Evolutionary conservation across 2,888 invertebrate genomes (phyloP), one percentile per base, ranked within the genome.

Genomic region (Cosmopolites sordidus): DNA sequence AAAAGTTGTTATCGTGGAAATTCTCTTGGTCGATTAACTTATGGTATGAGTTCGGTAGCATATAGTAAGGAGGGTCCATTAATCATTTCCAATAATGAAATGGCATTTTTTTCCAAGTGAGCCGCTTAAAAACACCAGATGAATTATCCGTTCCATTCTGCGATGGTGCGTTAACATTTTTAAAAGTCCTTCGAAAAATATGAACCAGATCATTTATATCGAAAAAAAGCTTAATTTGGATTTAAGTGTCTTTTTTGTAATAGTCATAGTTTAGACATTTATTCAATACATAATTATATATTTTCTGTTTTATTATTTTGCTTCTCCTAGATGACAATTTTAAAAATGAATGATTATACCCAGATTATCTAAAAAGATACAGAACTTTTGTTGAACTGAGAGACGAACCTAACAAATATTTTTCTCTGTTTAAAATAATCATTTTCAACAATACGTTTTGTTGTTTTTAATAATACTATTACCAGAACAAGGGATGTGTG

Each of bases 21-120:
- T 65, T 63, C 62, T 66, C 65, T 66, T 66, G 66, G 62, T 67
- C 63, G 64, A 66, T 65, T 67, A 67, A 66, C 66, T 66, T 67
- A 67, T 67, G 67, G 64, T 64, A 61, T 62, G 59, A 63, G 64
- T 66, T 65, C 54, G 50, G 53, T 47, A 67, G 60, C 66, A 66
- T 66, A 66, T 64, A 64, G 66, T 62, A 51, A 58, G 44, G 45
- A 51, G 18, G 29, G n/a, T 56, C 56, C 62, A 64, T 66, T 59
- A 67, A 70, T 71, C 70, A 70, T 33, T 11, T n/a, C 62, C 66
- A 67, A 68, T 46, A 51, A 55, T 50, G 51, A 51, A 47, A 68
- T 62, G 60, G 66, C 65, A 65, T 68, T 70, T 69, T 62, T 59
- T 54, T 33, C 33, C 12, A 43, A 30, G 48, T 42, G 52, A 41